These are phyloP conservation scores for Cathartes aura DNA, from an alignment of 2,113 vertebrate species.

Conservation along the genomic window DNA sequence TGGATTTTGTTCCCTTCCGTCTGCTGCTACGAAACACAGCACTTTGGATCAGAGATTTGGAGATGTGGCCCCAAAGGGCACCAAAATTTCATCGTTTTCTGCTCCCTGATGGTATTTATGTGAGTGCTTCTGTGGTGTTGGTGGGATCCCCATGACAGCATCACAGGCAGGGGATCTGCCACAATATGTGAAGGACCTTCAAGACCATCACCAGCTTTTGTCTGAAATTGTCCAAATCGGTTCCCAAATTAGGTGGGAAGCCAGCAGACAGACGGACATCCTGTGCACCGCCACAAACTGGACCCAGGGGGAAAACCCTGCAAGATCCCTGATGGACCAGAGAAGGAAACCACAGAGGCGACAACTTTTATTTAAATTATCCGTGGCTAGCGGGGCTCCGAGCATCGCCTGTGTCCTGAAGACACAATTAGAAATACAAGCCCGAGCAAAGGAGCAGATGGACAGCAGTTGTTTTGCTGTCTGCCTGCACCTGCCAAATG, in stretches of 20 bases:
- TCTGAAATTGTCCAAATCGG: fast-evolving
- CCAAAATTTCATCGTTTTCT: fast-evolving
- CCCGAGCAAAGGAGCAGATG: slow-evolving; percentile 17
- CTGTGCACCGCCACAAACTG: fast-evolving
- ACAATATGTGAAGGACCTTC: neutral
- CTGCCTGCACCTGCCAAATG: slow-evolving; percentile 27
- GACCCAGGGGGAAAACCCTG: fast-evolving
- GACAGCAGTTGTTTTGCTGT: slow-evolving; percentile 30
- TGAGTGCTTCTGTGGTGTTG: neutral
- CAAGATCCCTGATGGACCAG: neutral
- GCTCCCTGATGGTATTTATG: neutral
- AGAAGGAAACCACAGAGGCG: neutral
- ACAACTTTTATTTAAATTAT: neutral
- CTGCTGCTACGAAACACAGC: neutral
- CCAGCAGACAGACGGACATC: neutral
- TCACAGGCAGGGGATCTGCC: neutral
- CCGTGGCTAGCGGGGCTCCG: fast-evolving
- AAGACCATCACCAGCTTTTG: neutral
- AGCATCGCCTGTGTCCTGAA: neutral
- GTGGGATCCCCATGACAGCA: neutral
- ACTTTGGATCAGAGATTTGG: neutral
- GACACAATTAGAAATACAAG: neutral
- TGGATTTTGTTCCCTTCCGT: neutral
- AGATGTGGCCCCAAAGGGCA: neutral
- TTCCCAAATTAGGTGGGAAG: neutral